phyloP scores from a whole-genome alignment of 2,113 vertebrate species.

The Psammodynastes pulverulentus region DNA sequence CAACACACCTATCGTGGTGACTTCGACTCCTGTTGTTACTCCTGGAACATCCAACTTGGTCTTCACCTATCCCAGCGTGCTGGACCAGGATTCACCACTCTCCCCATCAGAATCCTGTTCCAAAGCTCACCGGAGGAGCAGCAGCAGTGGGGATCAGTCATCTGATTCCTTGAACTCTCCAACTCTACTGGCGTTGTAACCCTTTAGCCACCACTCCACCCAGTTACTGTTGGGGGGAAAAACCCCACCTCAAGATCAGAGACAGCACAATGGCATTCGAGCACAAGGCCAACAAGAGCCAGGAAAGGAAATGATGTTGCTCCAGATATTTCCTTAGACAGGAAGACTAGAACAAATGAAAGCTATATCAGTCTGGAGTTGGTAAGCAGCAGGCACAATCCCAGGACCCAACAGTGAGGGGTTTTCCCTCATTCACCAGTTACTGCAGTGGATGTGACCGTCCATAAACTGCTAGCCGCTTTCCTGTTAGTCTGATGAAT shows the following conservation, averaged over 20 bases:
- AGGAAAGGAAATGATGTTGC: slow-evolving; percentile 52
- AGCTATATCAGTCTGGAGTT: slow-evolving; percentile 46
- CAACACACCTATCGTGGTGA: slow-evolving; percentile 95
- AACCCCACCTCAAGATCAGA: slow-evolving; percentile 53
- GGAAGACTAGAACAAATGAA: slow-evolving; percentile 45
- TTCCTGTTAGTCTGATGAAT: slow-evolving; percentile 40
- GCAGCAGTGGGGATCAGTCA: slow-evolving; percentile 98
- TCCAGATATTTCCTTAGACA: slow-evolving; percentile 41
- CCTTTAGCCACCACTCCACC: slow-evolving; percentile 36
- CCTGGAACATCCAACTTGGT: slow-evolving; percentile 91
- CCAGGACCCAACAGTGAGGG: slow-evolving; percentile 40
- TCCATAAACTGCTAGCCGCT: slow-evolving; percentile 49
- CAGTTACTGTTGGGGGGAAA: slow-evolving; percentile 36
- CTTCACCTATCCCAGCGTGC: slow-evolving; percentile 95
- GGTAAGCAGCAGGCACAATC: slow-evolving; percentile 39
- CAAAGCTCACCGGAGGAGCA: slow-evolving; percentile 98
- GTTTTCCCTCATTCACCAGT: slow-evolving; percentile 22
- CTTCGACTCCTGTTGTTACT: slow-evolving; percentile 91
- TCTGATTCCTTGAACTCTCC: slow-evolving; percentile 99
- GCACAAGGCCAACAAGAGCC: slow-evolving; percentile 60
- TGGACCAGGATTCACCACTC: slow-evolving; percentile 93
- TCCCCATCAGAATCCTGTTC: slow-evolving; percentile 97
- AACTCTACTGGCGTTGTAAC: slow-evolving; percentile 95
- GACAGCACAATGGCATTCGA: slow-evolving; percentile 67
- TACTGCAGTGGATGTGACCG: slow-evolving; percentile 52